Evolutionary conservation across 2,113 vertebrate genomes (phyloP).

Genomic region (Coracopsis vasa): DNA sequence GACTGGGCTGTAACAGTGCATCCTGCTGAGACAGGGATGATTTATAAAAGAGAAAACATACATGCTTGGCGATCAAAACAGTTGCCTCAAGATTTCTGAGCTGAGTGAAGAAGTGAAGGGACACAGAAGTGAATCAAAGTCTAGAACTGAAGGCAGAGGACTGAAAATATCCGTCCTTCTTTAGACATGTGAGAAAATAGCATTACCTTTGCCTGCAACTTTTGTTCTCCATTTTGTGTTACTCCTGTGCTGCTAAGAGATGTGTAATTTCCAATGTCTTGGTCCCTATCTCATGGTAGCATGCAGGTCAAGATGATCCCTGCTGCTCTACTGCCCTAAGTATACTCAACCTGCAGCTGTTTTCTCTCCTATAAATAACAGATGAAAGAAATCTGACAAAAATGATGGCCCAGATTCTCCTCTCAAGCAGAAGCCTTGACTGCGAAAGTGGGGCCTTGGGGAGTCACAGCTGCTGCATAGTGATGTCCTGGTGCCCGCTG

Average conservation of each 20-base stretch:
- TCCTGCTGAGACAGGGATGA: conserved; percentile 19
- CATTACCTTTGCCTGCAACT: neutral
- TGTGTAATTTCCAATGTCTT: neutral
- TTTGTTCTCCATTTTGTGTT: neutral
- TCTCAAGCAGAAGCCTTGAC: neutral
- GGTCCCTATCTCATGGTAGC: fast-evolving
- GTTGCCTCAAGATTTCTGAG: conserved; percentile 34
- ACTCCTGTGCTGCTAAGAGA: neutral
- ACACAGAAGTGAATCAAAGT: neutral
- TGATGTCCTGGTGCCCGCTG: neutral
- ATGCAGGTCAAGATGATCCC: neutral
- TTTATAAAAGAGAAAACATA: conserved; percentile 8
- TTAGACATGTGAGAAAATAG: neutral
- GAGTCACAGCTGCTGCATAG: neutral
- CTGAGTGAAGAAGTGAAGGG: neutral
- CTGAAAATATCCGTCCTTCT: neutral
- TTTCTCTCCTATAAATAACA: neutral
- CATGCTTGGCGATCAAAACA: neutral
- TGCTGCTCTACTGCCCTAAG: neutral
- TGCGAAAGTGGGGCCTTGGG: neutral
- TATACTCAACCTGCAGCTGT: neutral
- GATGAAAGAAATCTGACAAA: neutral
- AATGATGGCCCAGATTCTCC: neutral
- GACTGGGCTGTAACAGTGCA: conserved; percentile 28
- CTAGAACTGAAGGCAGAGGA: neutral